Conservation (phyloP, 1,140 invertebrate species). For the Pseudomyrmex cubaensis region DNA sequence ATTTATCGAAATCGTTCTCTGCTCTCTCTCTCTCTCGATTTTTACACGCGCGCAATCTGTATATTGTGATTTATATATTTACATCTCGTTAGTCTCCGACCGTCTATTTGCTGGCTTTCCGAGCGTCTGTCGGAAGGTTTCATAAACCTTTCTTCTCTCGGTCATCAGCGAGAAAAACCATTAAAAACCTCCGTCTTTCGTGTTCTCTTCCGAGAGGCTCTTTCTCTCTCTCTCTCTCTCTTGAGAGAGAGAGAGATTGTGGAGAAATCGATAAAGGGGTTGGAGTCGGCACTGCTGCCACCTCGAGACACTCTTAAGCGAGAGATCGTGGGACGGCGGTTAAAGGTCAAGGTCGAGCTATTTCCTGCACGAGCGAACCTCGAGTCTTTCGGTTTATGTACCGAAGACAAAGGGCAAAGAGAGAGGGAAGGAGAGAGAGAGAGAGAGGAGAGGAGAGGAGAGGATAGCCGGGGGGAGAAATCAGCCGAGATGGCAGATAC, state of each 20-base stretch:
- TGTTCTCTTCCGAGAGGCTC: constrained; percentile 25
- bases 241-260: not conserved
- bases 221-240: not conserved
- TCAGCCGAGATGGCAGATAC: constrained; percentile 44
- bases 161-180: constrained; percentile 16
- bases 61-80: not conserved
- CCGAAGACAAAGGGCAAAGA: constrained; percentile 20
- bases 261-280: constrained; percentile 68
- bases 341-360: constrained; percentile 83
- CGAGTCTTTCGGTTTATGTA: constrained; percentile 69
- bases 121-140: constrained; percentile 16
- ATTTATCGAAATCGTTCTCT: not conserved
- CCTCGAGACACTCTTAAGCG: constrained; percentile 74
- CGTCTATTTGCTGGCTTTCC: constrained; percentile 27
- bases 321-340: constrained; percentile 75
- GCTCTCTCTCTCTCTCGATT: not conserved
- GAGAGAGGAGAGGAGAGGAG: constrained; percentile 13
- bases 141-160: constrained; percentile 31
- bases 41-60: not conserved
- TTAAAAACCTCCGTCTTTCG: constrained; percentile 52
- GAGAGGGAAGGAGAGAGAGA: not conserved
- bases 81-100: constrained; percentile 24
- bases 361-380: constrained; percentile 79
- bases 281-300: constrained; percentile 63
- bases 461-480: constrained; percentile 17